Evolutionary conservation across 2,888 invertebrate species (phyloP).

Genomic region (Notodonta ziczac): DNA sequence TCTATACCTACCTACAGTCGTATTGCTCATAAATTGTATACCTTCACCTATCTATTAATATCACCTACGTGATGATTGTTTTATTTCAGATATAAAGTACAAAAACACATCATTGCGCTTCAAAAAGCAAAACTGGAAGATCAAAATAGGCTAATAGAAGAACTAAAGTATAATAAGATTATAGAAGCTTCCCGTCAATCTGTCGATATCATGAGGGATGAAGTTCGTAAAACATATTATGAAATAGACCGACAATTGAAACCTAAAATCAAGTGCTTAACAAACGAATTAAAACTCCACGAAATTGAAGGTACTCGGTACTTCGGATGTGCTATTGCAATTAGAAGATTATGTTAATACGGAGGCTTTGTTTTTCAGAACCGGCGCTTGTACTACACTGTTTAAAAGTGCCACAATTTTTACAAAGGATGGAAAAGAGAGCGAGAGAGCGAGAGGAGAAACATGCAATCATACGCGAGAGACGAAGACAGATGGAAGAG

Average conservation of each 20-base stretch:
- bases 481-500: constrained; percentile 78
- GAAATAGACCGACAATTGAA: constrained; percentile 83
- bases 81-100: constrained; percentile 85
- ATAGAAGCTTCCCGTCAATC: constrained; percentile 86
- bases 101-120: constrained; percentile 89
- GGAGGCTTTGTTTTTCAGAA: constrained; percentile 51
- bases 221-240: constrained; percentile 83
- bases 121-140: constrained; percentile 89
- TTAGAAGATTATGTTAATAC: neutral
- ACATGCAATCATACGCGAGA: constrained; percentile 76
- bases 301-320: constrained; percentile 68
- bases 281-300: constrained; percentile 73
- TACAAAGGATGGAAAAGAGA: constrained; percentile 89
- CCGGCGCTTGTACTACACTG: constrained; percentile 73
- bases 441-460: constrained; percentile 87
- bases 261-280: constrained; percentile 82
- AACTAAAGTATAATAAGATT: constrained; percentile 88
- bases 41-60: neutral
- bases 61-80: neutral
- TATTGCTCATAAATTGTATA: neutral
- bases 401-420: constrained; percentile 87
- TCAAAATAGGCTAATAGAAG: constrained; percentile 89
- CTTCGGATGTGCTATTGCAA: neutral
- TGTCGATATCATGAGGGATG: constrained; percentile 81
- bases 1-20: neutral